These are phyloP conservation scores for Pipistrellus pipistrellus DNA, from an alignment of 2,797 vertebrate species.

Conservation along the genomic window DNA sequence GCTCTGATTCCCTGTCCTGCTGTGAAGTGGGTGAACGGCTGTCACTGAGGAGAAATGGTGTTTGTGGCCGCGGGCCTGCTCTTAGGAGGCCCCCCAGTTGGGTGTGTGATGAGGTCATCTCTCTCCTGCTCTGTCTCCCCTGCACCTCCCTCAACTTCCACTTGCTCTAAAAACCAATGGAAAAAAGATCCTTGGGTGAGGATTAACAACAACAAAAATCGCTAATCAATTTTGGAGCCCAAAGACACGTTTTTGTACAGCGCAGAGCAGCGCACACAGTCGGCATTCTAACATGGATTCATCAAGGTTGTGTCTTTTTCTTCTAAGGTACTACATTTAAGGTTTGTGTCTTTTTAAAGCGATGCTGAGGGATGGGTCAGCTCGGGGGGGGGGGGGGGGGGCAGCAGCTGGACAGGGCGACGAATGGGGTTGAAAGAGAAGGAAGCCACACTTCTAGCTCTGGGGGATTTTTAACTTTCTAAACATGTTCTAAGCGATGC, in stretches of 20 bases:
- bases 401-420: no score
- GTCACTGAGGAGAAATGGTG: neutral
- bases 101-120: slow-evolving; percentile 36
- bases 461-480: neutral
- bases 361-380: neutral
- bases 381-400: no score
- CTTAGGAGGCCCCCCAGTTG: neutral
- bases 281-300: neutral
- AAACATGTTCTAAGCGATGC: neutral
- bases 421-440: neutral
- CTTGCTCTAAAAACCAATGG: no score
- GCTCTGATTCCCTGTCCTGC: slow-evolving; percentile 37
- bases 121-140: no score
- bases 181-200: no score
- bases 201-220: no score
- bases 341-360: no score
- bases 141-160: no score
- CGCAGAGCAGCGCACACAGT: neutral
- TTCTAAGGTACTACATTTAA: no score
- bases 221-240: accelerated
- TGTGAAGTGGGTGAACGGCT: slow-evolving; percentile 43
- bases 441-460: neutral
- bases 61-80: neutral
- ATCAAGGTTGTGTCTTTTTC: neutral
- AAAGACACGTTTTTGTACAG: neutral